Evolutionary conservation across 2,888 invertebrate genomes (phyloP), one percentile per base, ranked within the genome.

Genomic region (Allygus modestus): DNA sequence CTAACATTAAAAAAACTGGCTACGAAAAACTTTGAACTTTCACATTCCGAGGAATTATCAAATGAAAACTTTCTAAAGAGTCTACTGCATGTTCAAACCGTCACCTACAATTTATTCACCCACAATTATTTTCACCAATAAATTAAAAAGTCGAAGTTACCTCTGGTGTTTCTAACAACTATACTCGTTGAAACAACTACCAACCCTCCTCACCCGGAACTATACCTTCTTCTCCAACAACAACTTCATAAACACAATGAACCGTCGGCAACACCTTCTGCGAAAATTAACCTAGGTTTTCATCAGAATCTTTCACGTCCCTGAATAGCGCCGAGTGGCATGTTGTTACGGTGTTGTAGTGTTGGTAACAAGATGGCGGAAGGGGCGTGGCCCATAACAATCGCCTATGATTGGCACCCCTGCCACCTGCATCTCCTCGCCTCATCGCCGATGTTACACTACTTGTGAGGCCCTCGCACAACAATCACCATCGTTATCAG

Each of bases 321-420:
- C 28, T n/a, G 20, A 2, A 15, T 17, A 51, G 9, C n/a, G n/a
- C n/a, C n/a, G n/a, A n/a, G n/a, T n/a, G n/a, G n/a, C n/a, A n/a
- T n/a, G n/a, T 7, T 2, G 20, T 23, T 65, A 31, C n/a, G 31
- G 31, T 31, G 65, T 28, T 28, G 65, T 54, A 2, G 20, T 65
- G 65, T 65, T 17, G 65, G 31, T 31, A 28, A 65, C 65, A 65
- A 65, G 65, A 65, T 65, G 65, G 65, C 65, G 65, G 65, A 65
- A 65, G 65, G 65, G 65, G 65, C 65, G 65, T 65, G 65, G 65
- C 31, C 58, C 31, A 0, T 28, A 65, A 65, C 65, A 65, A 65
- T 65, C 65, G 65, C 28, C 65, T 28, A 65, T 65, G 65, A 65
- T 65, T 65, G 65, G 65, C 65, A 65, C 28, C 65, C 9, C 65